Base-by-base conservation (phyloP, 2,797 vertebrate species). In the Peromyscus eremicus region DNA sequence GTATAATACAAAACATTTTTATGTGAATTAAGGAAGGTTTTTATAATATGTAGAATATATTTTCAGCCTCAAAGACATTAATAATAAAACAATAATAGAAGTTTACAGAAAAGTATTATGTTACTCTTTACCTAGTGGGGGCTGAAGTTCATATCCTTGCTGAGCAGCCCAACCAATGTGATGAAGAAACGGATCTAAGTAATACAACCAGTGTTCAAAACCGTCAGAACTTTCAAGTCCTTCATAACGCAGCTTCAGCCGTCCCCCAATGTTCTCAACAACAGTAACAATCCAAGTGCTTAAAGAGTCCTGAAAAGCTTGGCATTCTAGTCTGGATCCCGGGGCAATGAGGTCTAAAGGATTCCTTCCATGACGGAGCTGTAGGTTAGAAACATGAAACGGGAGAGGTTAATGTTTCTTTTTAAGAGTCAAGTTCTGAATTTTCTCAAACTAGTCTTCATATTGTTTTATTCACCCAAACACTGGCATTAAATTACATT, bases 141-240 rank as follows among this genome's bases (percentile, higher is more conserved):
- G 99, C 87, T 98, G 99, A 95, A 99, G 98, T 89, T 98, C 98
- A 93, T 98, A 99, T 91, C 98, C 98, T 1, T 99, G 99, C 37
- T 99, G 99, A 98, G 98, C 98, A 96, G 99, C 99, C 99, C 99
- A 99, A 60, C 99, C 99, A 13, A 99, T 98, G 82, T 99, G 99
- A 98, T 99, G 99, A 96, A 99, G 99, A 95, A 99, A 99, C 9
- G 99, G 99, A 98, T 99, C 99, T 97, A 99, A 99, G 98, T 99
- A 99, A 98, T 99, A 99, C 7, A 99, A 98, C 99, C 99, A 99
- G 27, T 99, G 98, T 29, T 99, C 99, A 70, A 98, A 98, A 87
- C 98, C 98, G n/a, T 99, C 99, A 71, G 98, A 98, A 71, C 98
- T 98, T 73, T 99, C 99, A 6, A 99, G 99, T 95, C 99, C 99